These are phyloP conservation scores for Talpa occidentalis DNA, from an alignment of 2,113 vertebrate species.

Conservation along the genomic window DNA sequence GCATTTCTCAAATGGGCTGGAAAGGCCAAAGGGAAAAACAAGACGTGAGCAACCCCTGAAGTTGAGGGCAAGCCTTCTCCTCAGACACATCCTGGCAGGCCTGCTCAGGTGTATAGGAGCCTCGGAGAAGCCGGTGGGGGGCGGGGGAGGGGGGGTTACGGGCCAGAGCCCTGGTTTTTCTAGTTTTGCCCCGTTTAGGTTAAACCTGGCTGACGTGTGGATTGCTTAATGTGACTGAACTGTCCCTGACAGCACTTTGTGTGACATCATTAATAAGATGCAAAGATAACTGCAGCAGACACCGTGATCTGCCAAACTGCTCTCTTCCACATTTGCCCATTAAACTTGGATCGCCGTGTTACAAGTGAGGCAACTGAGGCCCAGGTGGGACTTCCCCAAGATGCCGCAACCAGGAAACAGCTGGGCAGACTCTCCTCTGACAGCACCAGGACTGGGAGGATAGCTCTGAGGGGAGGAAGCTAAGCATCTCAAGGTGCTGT, in stretches of 20 bases:
- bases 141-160: too few species aligned
- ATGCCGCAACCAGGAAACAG: not conserved
- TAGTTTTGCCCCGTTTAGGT: not conserved
- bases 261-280: not conserved
- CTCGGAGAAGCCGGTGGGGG: too few species aligned
- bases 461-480: not conserved
- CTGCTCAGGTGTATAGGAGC: not conserved
- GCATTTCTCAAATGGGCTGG: not conserved
- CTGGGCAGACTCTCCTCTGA: not conserved
- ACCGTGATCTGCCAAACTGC: not conserved
- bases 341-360: not conserved
- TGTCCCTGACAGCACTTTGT: not conserved
- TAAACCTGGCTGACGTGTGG: not conserved
- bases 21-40: not conserved
- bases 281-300: not conserved
- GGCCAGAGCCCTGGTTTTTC: not conserved
- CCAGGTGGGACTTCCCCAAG: not conserved
- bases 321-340: rapidly evolving
- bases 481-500: not conserved
- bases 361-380: not conserved
- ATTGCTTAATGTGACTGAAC: not conserved
- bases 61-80: not conserved
- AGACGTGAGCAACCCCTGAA: not conserved
- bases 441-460: too few species aligned
- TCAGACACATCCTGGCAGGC: not conserved